phyloP scores from a whole-genome alignment of 2,113 vertebrate species.

The Dermatemys mawii region DNA sequence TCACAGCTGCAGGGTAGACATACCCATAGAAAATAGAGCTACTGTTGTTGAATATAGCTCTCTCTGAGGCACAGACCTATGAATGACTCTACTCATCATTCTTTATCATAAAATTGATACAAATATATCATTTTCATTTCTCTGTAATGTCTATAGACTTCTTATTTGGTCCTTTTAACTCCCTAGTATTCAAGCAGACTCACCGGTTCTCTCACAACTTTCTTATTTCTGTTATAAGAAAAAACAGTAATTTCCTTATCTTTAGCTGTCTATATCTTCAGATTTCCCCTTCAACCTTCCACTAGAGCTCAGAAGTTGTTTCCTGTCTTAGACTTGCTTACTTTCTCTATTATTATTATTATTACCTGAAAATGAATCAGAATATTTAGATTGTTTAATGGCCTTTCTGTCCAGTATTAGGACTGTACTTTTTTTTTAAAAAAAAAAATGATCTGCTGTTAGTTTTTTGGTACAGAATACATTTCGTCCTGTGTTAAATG shows the following conservation, averaged over 20 bases:
- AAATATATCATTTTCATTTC: not conserved
- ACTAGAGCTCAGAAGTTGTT: not conserved
- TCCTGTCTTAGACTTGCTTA: not conserved
- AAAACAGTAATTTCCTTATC: not conserved
- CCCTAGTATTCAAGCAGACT: not conserved
- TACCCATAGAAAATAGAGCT: not conserved
- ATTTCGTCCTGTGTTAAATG: not conserved
- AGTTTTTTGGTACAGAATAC: not conserved
- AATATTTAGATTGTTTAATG: not conserved
- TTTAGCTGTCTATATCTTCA: not conserved
- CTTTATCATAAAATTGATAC: not conserved
- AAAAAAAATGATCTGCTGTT: not conserved
- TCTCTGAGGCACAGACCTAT: not conserved
- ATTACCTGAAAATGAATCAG: not conserved
- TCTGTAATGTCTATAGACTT: not conserved
- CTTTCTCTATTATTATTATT: not conserved
- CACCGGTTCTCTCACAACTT: not conserved
- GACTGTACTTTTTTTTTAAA: not conserved
- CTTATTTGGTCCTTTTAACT: not conserved
- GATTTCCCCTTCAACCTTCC: not conserved
- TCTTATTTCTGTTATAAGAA: not conserved
- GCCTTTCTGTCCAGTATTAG: not conserved
- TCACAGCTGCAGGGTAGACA: not conserved
- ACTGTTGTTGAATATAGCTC: not conserved
- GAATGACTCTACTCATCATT: not conserved